Evolutionary conservation across 1,140 invertebrate genomes (phyloP), one percentile per base, ranked within the genome.

Genomic region (Drosophila kohkoa): DNA sequence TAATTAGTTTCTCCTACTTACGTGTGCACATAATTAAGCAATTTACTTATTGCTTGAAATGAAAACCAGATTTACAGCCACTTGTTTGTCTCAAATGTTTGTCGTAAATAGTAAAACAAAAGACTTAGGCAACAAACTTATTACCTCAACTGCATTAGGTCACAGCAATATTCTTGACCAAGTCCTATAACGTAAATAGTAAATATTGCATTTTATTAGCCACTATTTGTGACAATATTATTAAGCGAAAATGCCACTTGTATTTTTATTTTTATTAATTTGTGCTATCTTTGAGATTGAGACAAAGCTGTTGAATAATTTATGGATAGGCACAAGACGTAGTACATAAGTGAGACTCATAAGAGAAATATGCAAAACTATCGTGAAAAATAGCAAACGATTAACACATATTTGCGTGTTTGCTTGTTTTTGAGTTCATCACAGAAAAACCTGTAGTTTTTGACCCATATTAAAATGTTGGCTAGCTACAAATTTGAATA

Each of bases 401-500:
- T 88, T 89, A 89, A 85, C 86, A 85, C 75, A 85, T 80, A 66
- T 87, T 77, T 70, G 30, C 49, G 8, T 41, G 13, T 32, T 5
- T 57, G 7, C 75, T 83, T 85, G 20, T 25, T 79, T 83, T 59
- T 46, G 57, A 43, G 57, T 57, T 77, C 49, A 72, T 69, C 54
- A 48, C 41, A 63, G 71, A 52, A 81, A 25, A 89, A 89, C 85
- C 85, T 90, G 85, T 90, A 89, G 81, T 74, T 58, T 89, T 89
- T 89, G 85, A 89, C 85, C 85, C 78, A 89, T 89, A 89, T 89
- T 90, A 67, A 65, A 81, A 25, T 25, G 75, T 55, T 58, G 54
- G 25, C 68, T 59, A 68, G 57, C 72, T 63, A 67, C 10, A 10
- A 83, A 88, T 87, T 87, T 87, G 73, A 88, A 88, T 88, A 85